Evolutionary conservation across 2,888 invertebrate species (phyloP), one percentile per base, ranked within the genome.

Genomic region (Molorchus minor): DNA sequence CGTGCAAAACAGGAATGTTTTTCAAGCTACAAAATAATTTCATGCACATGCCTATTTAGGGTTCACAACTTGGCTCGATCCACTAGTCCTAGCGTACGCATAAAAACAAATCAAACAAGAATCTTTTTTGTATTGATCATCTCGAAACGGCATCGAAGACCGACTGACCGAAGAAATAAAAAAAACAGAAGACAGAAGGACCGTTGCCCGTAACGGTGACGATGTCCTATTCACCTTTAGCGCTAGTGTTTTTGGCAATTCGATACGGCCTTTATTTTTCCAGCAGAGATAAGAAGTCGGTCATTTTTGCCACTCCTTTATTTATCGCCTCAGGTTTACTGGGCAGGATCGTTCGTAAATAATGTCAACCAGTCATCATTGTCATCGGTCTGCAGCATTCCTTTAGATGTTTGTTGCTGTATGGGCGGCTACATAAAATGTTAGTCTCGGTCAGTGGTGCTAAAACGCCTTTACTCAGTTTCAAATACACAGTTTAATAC

Each of bases 161-260:
- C 47, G 35, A 47, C 19, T 47, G 47, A 47, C 47, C 47, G 47
- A 2, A 47, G 35, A 16, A 35, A 12, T 35, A 47, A 38, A 47
- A 21, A 35, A 13, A 30, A n/a, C 16, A 45, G 20, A 47, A 38
- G 38, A n/a, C n/a, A 29, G 35, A 16, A 19, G 15, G 12, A 46
- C 46, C 46, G 46, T 46, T 46, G 46, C n/a, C 10, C 12, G 19
- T 46, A 46, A 46, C 46, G 46, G 46, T 46, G 25, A 15, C 20
- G 1, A 2, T 29, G 30, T 46, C 30, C 33, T 16, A 25, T 30
- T 45, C 45, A 45, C 45, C 45, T 30, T 45, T 45, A 29, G 12
- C 5, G 8, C 5, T n/a, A n/a, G n/a, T 13, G 35, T 35, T 46
- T 46, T 46, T 19, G 46, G 46, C 17, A 46, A 46, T 35, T 35